Evolutionary conservation across 2,113 vertebrate genomes (phyloP).

Genomic region (Sterrhoptilus dennistouni): DNA sequence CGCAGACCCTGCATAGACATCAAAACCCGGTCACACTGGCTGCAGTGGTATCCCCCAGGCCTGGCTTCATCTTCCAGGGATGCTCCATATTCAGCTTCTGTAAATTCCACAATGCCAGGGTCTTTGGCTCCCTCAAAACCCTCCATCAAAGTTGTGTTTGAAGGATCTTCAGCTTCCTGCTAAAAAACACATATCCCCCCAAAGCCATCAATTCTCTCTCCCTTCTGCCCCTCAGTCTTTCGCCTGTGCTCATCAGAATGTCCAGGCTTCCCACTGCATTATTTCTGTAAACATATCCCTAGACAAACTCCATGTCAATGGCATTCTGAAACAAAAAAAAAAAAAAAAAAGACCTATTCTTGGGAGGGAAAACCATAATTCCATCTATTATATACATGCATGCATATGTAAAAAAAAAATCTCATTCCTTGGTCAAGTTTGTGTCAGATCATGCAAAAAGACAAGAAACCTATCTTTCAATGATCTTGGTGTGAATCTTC

Average conservation of each 20-base stretch:
- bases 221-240: slow-evolving; percentile 62
- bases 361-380: not conserved
- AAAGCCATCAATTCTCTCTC: slow-evolving; percentile 68
- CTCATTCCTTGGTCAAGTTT: not conserved
- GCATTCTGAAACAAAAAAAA: not conserved
- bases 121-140: slow-evolving; percentile 75
- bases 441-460: not conserved
- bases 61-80: slow-evolving; percentile 82
- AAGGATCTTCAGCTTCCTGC: slow-evolving; percentile 80
- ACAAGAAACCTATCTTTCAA: not conserved
- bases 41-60: slow-evolving; percentile 88
- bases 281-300: not conserved
- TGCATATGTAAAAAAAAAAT: not conserved
- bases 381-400: not conserved
- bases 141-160: slow-evolving; percentile 76
- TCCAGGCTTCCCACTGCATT: not conserved
- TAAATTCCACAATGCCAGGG: slow-evolving; percentile 73
- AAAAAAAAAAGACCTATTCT: not conserved
- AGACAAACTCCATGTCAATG: not conserved
- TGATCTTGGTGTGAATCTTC: not conserved
- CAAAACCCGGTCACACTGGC: slow-evolving; percentile 93
- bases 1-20: slow-evolving; percentile 99
- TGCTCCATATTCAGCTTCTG: slow-evolving; percentile 78
- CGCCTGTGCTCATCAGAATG: not conserved
- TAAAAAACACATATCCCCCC: slow-evolving; percentile 80